A percentile compares a stretch with the other conserved stretches of the same genome.
These are phyloP conservation scores for Cheilosia grossa DNA, from an alignment of 2,888 invertebrate species.

Conservation along the genomic window DNA sequence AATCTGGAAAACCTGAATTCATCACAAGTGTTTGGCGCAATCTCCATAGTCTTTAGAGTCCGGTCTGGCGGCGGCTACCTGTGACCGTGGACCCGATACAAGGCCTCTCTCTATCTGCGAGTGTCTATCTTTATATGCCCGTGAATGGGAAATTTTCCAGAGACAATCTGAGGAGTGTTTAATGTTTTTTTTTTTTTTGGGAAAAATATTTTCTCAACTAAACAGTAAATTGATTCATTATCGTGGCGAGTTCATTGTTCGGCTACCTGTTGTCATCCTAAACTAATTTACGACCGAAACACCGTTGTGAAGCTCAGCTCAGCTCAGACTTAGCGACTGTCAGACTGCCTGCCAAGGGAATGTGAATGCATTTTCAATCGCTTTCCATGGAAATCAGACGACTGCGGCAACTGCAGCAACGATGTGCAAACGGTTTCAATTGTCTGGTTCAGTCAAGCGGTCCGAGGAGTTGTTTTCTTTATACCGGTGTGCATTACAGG, in stretches of 20 bases:
- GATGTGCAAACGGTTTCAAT: conserved; percentile 69
- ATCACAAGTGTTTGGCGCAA: conserved; percentile 70
- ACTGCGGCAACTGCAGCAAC: conserved; percentile 17
- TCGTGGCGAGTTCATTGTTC: conserved; percentile 70
- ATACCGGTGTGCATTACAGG: conserved; percentile 80
- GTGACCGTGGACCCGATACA: conserved; percentile 71
- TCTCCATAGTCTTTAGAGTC: conserved; percentile 68
- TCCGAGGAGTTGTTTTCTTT: conserved; percentile 35
- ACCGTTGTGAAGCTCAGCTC: background rate
- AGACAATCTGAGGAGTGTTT: conserved; percentile 51
- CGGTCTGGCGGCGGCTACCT: conserved; percentile 68
- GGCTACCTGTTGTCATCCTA: conserved; percentile 66
- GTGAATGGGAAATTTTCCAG: conserved; percentile 64
- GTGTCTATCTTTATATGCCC: conserved; percentile 30
- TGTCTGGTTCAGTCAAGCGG: conserved; percentile 68
- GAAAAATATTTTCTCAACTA: conserved; percentile 37
- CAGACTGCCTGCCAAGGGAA: conserved; percentile 15
- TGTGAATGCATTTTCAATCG: conserved; percentile 62
- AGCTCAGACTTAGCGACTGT: background rate
- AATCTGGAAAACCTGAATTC: conserved; percentile 74
- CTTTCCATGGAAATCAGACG: conserved; percentile 66
- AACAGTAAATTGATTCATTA: conserved; percentile 72
- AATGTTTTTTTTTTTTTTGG: conserved; percentile 21
- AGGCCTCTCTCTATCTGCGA: conserved; percentile 60
- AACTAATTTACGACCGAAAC: conserved; percentile 64